Evolutionary conservation across 2,113 vertebrate species (phyloP), one percentile per base, ranked within the genome.

Genomic region (Hippocampus mohnikei): DNA sequence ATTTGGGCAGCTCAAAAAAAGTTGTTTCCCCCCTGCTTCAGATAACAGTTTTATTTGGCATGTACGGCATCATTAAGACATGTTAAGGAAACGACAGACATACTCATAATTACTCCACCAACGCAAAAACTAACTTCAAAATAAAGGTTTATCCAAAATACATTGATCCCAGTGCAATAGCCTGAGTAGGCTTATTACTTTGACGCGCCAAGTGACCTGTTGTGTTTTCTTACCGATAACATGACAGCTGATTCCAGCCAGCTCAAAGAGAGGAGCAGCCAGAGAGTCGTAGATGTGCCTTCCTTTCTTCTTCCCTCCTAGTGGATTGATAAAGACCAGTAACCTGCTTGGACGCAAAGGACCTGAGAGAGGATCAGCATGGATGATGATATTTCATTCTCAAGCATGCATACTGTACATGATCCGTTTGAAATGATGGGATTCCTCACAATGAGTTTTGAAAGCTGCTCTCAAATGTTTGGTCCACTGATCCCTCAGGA

Each of bases 281-380:
- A 91, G 71, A 20, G 85, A 89, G 64, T 89, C 90, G 70, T 91
- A 95, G 82, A 94, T 92, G 73, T 91, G 55, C 60, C 85, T 82
- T 3, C 89, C 94, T 79, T 78, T 90, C 69, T 87, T 86, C 73
- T 92, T 91, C 15, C 94, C 94, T 62, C 94, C 94, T 65, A 78
- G 91, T 0, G 94, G 94, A 76, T 95, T 95, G 72, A 95, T 93
- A 69, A 95, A 94, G 53, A 94, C 92, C 79, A 95, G 73, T 67
- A 94, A 67, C 33, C 44, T 67, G 23, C 25, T 52, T 9, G 46
- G 42, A 48, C 65, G 65, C 46, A 48, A 67, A 67, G 42, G 27
- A 50, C 46, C 46, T 50, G 46, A 44, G 50, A 44, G 44, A 29
- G 15, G 44, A 50, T 52, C 25, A 4, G 5, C 8, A 44, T 65